phyloP scores from a whole-genome alignment of 1,140 invertebrate genomes.

The Bombus sylvicola region DNA sequence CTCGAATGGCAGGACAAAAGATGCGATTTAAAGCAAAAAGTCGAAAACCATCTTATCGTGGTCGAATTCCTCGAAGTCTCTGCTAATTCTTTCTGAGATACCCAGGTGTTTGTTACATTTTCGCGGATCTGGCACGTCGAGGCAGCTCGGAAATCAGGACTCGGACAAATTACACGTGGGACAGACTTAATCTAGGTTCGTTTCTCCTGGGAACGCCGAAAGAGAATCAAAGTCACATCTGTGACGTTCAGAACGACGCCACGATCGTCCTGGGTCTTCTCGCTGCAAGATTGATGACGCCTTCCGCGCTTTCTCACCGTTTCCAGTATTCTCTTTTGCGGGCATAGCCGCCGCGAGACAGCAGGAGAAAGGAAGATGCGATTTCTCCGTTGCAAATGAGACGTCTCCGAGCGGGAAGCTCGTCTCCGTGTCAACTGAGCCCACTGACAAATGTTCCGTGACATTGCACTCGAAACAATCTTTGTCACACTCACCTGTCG shows the following conservation, averaged over 20 bases:
- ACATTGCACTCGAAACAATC: constrained; percentile 49
- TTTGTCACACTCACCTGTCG: constrained; percentile 32
- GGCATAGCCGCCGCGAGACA: not conserved
- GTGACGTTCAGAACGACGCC: constrained; percentile 71
- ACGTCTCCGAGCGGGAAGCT: constrained; percentile 44
- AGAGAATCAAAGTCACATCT: constrained; percentile 81
- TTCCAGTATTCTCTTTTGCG: constrained; percentile 43
- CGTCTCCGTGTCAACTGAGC: constrained; percentile 39
- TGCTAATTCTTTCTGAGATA: constrained; percentile 13
- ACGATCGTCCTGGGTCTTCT: constrained; percentile 68
- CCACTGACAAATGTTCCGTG: constrained; percentile 66
- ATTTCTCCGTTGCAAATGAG: constrained; percentile 66
- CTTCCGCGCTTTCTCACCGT: constrained; percentile 33
- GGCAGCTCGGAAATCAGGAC: constrained; percentile 38
- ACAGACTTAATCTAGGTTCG: constrained; percentile 73
- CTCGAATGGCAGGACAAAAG: too few relatives aligned
- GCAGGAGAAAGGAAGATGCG: constrained; percentile 65
- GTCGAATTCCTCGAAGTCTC: not conserved
- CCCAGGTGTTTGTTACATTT: constrained; percentile 69
- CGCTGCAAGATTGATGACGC: constrained; percentile 71
- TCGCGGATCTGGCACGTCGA: constrained; percentile 59
- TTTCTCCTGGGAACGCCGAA: constrained; percentile 73
- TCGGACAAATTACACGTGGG: constrained; percentile 60
- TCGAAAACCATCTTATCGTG: too few relatives aligned
- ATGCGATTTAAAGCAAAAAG: not conserved